Evolutionary conservation across 2,888 invertebrate species (phyloP).

Genomic region (Caenorhabditis sinica): DNA sequence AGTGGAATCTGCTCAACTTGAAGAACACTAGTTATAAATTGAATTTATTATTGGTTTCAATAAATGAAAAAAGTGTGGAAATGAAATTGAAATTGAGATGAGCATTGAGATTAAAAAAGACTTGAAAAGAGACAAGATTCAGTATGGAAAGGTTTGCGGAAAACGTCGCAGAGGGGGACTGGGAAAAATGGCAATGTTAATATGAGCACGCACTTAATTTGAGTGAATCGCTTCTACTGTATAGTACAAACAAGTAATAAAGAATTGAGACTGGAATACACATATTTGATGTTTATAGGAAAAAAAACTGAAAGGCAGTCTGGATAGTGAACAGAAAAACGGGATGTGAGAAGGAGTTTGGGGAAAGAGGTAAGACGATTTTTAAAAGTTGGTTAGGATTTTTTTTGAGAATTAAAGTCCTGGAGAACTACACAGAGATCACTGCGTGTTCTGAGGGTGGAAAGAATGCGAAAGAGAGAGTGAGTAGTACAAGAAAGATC

Average conservation of each 20-base stretch:
- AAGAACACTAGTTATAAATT: not conserved
- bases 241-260: constrained; percentile 57
- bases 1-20: not conserved
- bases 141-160: constrained; percentile 25
- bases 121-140: constrained; percentile 57
- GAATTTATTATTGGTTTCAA: constrained; percentile 19
- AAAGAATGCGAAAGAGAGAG: constrained; percentile 10
- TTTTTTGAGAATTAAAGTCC: not conserved
- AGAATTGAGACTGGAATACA: not conserved
- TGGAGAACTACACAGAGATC: constrained; percentile 58
- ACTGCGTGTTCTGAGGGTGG: constrained; percentile 64
- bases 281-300: not conserved
- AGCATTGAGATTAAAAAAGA: constrained; percentile 52
- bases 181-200: constrained; percentile 59
- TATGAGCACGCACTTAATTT: constrained; percentile 58
- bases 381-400: not conserved
- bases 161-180: constrained; percentile 4
- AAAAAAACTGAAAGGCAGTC: constrained; percentile 46
- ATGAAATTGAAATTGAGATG: not conserved
- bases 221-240: constrained; percentile 55
- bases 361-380: not conserved
- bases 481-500: constrained; percentile 34
- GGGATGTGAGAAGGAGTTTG: not conserved
- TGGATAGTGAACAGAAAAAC: constrained; percentile 13
- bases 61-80: not conserved